phyloP scores from a whole-genome alignment of 2,888 invertebrate genomes.

The Dinocampus coccinellae region DNA sequence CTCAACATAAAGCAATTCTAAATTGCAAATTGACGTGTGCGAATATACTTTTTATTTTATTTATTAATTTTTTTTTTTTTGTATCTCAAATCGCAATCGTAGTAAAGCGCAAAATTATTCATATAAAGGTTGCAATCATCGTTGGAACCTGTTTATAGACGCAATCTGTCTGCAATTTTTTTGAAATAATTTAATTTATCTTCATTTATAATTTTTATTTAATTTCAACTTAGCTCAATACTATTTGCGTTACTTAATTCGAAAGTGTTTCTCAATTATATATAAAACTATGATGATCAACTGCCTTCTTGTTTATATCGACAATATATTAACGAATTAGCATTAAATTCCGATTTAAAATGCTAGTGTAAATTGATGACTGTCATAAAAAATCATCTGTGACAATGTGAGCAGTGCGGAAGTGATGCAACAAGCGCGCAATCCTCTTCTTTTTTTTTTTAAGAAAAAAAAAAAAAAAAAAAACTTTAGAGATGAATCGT shows the following conservation, averaged over 20 bases:
- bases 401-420: neutral
- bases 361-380: neutral
- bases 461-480: too few species aligned
- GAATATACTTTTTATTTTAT: neutral
- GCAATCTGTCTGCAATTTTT: neutral
- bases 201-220: neutral
- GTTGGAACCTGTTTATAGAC: neutral
- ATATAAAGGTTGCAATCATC: neutral
- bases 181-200: neutral
- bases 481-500: too few species aligned
- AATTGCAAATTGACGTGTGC: neutral
- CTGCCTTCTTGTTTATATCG: neutral
- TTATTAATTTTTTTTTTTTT: neutral
- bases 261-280: neutral
- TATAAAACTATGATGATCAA: neutral
- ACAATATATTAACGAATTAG: neutral
- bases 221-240: neutral
- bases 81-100: neutral
- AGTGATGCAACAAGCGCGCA: neutral
- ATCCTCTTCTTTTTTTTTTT: neutral
- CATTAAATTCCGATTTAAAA: neutral
- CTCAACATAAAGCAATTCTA: neutral
- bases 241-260: neutral
- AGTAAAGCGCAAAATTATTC: neutral
- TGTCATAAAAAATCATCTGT: neutral